phyloP scores from a whole-genome alignment of 2,888 invertebrate genomes.

The Ommatoiulus sabulosus region DNA sequence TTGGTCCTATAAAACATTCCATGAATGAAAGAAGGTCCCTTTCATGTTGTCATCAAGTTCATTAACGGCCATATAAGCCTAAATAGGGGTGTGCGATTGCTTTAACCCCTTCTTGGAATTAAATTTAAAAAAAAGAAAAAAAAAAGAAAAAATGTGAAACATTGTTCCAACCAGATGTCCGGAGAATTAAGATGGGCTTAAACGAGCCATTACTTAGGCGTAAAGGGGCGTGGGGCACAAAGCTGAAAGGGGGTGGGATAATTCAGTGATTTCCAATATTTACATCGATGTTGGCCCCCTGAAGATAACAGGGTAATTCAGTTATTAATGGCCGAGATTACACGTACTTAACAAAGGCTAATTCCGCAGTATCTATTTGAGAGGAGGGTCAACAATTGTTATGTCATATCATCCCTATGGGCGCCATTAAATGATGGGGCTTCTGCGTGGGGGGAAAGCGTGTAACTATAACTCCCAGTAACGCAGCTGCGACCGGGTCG shows the following conservation, averaged over 20 bases:
- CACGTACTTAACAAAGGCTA: conserved; percentile 52
- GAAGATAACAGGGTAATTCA: conserved; percentile 31
- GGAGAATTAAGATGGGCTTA: not conserved
- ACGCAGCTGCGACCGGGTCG: not conserved
- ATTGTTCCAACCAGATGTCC: not conserved
- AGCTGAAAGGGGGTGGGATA: not conserved
- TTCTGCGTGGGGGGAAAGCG: not conserved
- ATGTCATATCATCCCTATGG: conserved; percentile 38
- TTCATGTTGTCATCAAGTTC: conserved; percentile 19
- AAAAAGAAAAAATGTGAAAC: not conserved
- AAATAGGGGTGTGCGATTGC: not conserved
- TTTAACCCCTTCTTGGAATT: not conserved
- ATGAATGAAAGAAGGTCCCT: conserved; percentile 19
- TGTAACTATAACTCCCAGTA: not conserved
- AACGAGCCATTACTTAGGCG: not conserved
- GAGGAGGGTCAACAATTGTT: conserved; percentile 31
- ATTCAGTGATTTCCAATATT: not conserved
- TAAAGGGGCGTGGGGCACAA: not conserved
- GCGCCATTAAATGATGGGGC: conserved; percentile 6
- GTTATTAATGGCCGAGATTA: conserved; percentile 54
- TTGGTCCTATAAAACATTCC: not conserved
- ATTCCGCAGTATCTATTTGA: conserved; percentile 50
- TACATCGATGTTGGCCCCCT: conserved; percentile 8
- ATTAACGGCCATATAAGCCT: not conserved
- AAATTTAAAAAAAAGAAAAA: not conserved